phyloP scores from a whole-genome alignment of 2,888 invertebrate species.

The Pimpla rufipes region DNA sequence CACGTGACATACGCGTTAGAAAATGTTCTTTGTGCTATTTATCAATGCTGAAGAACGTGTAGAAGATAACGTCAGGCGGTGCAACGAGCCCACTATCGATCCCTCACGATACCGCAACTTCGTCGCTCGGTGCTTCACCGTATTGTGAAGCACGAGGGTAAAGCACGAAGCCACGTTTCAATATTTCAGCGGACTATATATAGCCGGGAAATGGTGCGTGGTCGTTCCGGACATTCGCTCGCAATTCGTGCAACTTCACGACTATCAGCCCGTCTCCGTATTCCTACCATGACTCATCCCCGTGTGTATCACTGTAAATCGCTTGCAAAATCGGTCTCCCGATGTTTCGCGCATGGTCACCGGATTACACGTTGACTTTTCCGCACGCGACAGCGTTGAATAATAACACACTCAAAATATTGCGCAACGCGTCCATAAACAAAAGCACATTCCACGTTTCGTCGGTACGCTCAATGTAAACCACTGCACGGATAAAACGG shows the following conservation, averaged over 20 bases:
- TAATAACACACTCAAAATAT: conserved; percentile 26
- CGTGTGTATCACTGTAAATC: conserved; percentile 5
- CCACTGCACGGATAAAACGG: no score
- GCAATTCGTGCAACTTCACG: conserved; percentile 30
- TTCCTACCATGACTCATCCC: conserved; percentile 4
- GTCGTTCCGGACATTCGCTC: background rate
- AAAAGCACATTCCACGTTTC: conserved; percentile 5
- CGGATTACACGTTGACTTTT: conserved; percentile 1
- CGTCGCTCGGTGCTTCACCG: background rate
- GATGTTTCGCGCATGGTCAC: background rate
- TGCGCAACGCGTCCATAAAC: conserved; percentile 27
- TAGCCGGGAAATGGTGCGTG: background rate
- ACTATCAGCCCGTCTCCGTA: background rate
- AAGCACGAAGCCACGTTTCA: background rate
- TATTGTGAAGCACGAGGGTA: background rate
- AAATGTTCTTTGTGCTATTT: background rate
- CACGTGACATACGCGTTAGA: background rate
- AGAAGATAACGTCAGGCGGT: background rate
- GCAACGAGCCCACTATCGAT: background rate
- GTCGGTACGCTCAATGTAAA: background rate
- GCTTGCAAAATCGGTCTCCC: background rate
- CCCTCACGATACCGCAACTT: background rate
- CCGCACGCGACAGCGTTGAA: conserved; percentile 15
- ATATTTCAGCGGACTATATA: conserved; percentile 4
- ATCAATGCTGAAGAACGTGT: background rate